A percentile compares a stretch with the other conserved stretches of the same genome.
Evolutionary conservation across 1,140 invertebrate species (phyloP).

Genomic region (Leptopilina boulardi): DNA sequence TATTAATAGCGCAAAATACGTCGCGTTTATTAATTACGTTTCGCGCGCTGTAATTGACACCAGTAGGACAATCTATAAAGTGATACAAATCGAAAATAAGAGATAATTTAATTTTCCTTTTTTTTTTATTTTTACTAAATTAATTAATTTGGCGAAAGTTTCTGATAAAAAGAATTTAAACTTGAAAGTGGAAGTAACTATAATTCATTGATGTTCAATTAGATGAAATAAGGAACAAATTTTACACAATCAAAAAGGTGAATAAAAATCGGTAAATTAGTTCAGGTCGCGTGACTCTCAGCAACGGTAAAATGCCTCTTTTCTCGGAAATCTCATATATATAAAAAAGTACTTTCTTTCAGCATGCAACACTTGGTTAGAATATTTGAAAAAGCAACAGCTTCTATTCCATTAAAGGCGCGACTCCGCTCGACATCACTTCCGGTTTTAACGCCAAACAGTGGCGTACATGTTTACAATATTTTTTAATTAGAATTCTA

Average conservation of each 20-base stretch:
- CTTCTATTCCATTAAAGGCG: conserved; percentile 23
- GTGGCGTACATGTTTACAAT: not conserved
- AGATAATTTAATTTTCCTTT: too few relatives aligned
- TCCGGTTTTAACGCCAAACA: conserved; percentile 7
- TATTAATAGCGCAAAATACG: conserved; percentile 59
- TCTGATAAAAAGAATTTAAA: not conserved
- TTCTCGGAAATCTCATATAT: not conserved
- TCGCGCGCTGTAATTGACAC: not conserved
- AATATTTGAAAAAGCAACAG: conserved; percentile 26
- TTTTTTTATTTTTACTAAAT: too few relatives aligned
- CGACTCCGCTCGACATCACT: conserved; percentile 6
- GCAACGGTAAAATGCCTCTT: not conserved
- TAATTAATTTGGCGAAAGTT: not conserved
- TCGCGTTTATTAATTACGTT: conserved; percentile 57
- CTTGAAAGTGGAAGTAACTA: not conserved
- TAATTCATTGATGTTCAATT: not conserved
- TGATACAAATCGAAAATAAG: too few relatives aligned
- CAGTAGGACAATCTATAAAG: too few relatives aligned
- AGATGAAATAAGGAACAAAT: not conserved
- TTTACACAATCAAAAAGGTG: not conserved
- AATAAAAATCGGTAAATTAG: not conserved
- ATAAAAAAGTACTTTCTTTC: conserved; percentile 25
- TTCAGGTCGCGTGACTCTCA: not conserved
- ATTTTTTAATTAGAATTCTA: too few relatives aligned
- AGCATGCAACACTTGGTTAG: conserved; percentile 5